A percentile compares a stretch with the other conserved stretches of the same genome.
Conservation (phyloP, 2,797 vertebrate species). For the Lacerta agilis region DNA sequence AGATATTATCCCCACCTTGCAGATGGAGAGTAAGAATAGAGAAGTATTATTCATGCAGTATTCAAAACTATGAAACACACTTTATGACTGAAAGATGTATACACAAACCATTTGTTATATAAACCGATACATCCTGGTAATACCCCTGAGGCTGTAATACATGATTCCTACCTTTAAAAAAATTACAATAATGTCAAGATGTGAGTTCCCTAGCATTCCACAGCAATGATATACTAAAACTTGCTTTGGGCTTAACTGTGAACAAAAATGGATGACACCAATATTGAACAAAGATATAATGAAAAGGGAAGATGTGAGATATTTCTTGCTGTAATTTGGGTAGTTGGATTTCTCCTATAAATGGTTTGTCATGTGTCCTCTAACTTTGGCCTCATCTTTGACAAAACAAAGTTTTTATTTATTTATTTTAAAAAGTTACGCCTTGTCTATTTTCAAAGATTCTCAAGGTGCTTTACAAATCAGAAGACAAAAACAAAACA, state of each 20-base stretch:
- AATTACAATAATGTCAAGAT: conserved; percentile 30
- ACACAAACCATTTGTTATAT: conserved; percentile 34
- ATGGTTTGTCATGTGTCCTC: not conserved
- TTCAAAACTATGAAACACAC: conserved; percentile 21
- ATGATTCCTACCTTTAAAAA: conserved; percentile 23
- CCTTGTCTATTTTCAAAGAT: no score
- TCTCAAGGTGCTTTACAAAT: no score
- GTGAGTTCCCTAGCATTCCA: conserved; percentile 8
- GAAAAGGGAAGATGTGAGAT: conserved; percentile 1
- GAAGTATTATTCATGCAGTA: conserved; percentile 16
- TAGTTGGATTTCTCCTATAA: not conserved
- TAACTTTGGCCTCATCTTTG: not conserved
- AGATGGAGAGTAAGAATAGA: not conserved
- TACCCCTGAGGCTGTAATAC: conserved; percentile 33
- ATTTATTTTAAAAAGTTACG: not conserved
- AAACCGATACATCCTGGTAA: conserved; percentile 34
- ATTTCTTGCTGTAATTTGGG: not conserved
- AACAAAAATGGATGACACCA: not conserved
- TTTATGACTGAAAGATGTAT: conserved; percentile 35
- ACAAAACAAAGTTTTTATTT: not conserved
- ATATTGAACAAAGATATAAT: not conserved
- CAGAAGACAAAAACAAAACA: no score
- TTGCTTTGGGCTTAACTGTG: not conserved
- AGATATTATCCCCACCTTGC: not conserved
- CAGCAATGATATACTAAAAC: not conserved